Conservation (phyloP, 2,113 vertebrate genomes). For the Gymnogyps californianus region DNA sequence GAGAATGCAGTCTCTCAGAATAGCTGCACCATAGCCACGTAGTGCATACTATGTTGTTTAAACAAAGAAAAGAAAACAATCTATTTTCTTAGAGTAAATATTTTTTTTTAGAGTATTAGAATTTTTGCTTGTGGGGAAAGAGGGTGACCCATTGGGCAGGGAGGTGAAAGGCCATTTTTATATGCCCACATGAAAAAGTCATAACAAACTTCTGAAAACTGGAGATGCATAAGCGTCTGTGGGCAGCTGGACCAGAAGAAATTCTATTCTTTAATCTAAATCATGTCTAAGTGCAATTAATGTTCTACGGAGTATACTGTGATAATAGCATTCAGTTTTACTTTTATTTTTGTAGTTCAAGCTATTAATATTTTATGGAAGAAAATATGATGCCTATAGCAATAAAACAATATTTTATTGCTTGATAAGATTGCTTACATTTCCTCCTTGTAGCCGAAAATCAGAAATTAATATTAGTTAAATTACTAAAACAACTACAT, state of each 20-base stretch:
- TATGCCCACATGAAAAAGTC: neutral
- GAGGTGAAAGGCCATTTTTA: neutral
- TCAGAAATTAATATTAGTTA: constrained; percentile 59
- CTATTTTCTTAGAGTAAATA: neutral
- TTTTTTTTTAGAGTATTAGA: neutral
- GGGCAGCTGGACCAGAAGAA: neutral
- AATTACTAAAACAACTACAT: constrained; percentile 55
- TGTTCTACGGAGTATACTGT: neutral
- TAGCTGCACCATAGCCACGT: neutral
- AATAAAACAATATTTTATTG: constrained; percentile 39
- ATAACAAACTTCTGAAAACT: neutral
- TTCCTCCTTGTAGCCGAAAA: constrained; percentile 52
- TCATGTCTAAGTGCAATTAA: neutral
- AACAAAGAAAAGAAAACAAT: neutral
- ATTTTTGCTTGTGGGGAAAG: neutral
- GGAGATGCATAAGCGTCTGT: fast-evolving
- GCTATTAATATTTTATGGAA: constrained; percentile 40
- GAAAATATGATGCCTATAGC: neutral
- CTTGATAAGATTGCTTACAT: constrained; percentile 43
- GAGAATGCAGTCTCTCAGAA: neutral
- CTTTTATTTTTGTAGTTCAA: constrained; percentile 4
- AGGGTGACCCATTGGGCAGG: fast-evolving
- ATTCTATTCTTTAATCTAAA: neutral
- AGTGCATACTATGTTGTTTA: neutral
- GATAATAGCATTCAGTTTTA: neutral